Conservation (phyloP, 1,140 invertebrate genomes). For the Drosophila sturtevanti region DNA sequence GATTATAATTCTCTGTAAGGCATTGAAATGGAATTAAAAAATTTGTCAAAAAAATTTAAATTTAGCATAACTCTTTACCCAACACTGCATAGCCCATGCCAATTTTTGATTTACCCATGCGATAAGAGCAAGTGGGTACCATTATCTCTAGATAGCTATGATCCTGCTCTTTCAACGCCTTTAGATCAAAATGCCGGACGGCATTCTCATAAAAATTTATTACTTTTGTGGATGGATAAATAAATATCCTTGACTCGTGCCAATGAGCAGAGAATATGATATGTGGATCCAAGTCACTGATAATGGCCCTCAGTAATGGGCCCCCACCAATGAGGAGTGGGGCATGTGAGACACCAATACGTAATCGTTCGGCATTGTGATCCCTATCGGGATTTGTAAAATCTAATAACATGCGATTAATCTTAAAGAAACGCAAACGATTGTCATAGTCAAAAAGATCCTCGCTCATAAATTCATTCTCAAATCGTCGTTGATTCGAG, state of each 20-base stretch:
- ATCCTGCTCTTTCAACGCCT: constrained; percentile 80
- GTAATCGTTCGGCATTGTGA: constrained; percentile 85
- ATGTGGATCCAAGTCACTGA: constrained; percentile 85
- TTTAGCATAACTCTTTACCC: constrained; percentile 85
- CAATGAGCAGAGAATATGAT: constrained; percentile 94
- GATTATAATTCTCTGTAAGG: constrained; percentile 69
- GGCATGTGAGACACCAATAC: constrained; percentile 89
- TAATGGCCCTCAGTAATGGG: constrained; percentile 86
- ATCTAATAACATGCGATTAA: constrained; percentile 87
- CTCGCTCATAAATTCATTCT: constrained; percentile 88
- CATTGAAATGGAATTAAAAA: not conserved
- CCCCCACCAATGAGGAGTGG: constrained; percentile 86
- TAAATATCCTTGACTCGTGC: constrained; percentile 86
- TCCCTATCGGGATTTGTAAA: constrained; percentile 85
- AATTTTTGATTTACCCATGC: constrained; percentile 93
- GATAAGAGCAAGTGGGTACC: constrained; percentile 96
- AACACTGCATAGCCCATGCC: constrained; percentile 93
- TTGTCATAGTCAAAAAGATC: constrained; percentile 86
- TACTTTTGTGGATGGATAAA: constrained; percentile 72
- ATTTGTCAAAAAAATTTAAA: not conserved
- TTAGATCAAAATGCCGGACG: constrained; percentile 76
- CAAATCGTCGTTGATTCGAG: constrained; percentile 90
- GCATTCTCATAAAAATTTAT: constrained; percentile 82
- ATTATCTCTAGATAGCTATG: constrained; percentile 90
- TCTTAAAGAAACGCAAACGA: constrained; percentile 85